These are phyloP conservation scores for Suillia variegata DNA, from an alignment of 2,888 invertebrate genomes.

Conservation along the genomic window DNA sequence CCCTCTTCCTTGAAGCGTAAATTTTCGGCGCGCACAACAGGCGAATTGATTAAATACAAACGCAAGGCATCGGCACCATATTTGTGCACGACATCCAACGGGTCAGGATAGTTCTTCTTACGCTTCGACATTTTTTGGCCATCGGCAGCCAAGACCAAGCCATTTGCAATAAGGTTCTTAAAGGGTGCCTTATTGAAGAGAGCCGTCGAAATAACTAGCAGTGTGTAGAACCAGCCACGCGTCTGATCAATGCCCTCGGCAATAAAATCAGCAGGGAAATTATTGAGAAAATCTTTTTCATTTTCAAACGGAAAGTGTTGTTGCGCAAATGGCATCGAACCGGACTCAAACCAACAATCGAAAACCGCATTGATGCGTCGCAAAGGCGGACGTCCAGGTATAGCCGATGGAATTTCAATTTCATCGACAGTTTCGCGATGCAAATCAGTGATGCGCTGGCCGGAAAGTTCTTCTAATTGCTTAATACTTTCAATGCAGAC, in stretches of 20 bases:
- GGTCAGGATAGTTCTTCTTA: conserved; percentile 98
- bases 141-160: conserved; percentile 93
- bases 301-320: conserved; percentile 96
- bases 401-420: conserved; percentile 87
- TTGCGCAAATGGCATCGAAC: conserved; percentile 99
- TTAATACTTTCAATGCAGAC: conserved; percentile 93
- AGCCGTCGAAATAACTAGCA: conserved; percentile 95
- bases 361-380: conserved; percentile 92
- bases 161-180: conserved; percentile 96
- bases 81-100: conserved; percentile 84
- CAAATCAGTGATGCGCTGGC: conserved; percentile 82
- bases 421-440: conserved; percentile 95
- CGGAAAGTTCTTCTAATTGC: conserved; percentile 84
- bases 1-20: conserved; percentile 97
- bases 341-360: conserved; percentile 99
- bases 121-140: conserved; percentile 99
- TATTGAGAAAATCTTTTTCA: conserved; percentile 82
- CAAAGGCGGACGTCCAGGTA: conserved; percentile 82
- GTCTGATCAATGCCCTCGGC: conserved; percentile 99
- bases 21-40: conserved; percentile 96
- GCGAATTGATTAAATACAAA: conserved; percentile 95
- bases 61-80: conserved; percentile 97
- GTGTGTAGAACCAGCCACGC: conserved; percentile 97
- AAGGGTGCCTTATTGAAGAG: conserved; percentile 96
- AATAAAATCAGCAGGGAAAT: conserved; percentile 98